Conservation (phyloP, 2,113 vertebrate species). For the Coptodon bakossiorum region DNA sequence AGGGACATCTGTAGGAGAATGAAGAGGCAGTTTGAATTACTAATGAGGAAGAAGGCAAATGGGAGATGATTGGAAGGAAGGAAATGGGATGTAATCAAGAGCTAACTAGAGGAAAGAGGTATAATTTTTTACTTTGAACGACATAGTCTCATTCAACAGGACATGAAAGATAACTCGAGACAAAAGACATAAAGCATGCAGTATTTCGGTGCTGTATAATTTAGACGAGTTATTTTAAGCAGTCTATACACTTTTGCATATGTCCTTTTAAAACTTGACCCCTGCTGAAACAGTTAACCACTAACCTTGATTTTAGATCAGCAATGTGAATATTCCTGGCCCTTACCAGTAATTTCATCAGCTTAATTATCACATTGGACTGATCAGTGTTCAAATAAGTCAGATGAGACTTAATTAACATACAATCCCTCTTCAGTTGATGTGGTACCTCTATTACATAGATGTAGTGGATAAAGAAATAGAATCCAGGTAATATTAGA, state of each 20-base stretch:
- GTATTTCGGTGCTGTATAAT: background rate
- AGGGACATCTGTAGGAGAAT: slow-evolving; percentile 27
- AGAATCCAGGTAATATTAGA: slow-evolving; percentile 46
- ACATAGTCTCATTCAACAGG: background rate
- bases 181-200: background rate
- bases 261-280: background rate
- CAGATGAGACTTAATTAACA: slow-evolving; percentile 15
- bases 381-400: background rate
- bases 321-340: background rate
- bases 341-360: background rate
- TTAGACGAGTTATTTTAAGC: slow-evolving; percentile 3
- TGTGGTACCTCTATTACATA: background rate
- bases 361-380: background rate
- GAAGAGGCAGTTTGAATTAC: slow-evolving; percentile 27
- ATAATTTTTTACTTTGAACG: slow-evolving; percentile 6
- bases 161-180: background rate
- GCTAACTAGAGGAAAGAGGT: background rate
- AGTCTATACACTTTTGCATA: background rate
- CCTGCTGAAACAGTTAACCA: background rate
- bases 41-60: slow-evolving; percentile 16
- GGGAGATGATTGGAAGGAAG: slow-evolving; percentile 1
- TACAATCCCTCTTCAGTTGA: background rate
- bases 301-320: background rate
- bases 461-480: background rate
- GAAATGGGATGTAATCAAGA: slow-evolving; percentile 24